phyloP scores from a whole-genome alignment of 2,888 invertebrate genomes.

The Eledona agricola region DNA sequence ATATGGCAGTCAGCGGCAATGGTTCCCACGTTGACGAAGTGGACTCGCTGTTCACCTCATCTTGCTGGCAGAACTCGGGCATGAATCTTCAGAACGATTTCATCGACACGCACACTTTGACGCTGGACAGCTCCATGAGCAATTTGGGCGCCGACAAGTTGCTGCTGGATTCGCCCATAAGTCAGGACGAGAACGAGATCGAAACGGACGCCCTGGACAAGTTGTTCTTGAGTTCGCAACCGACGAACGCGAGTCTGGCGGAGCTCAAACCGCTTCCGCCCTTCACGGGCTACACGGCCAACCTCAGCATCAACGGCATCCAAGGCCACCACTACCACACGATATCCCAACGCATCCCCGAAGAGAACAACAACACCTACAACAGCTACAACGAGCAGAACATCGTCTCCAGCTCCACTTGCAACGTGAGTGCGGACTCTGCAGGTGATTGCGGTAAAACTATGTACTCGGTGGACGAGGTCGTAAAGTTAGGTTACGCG shows the following conservation, averaged over 20 bases:
- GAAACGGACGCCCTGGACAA: conserved; percentile 75
- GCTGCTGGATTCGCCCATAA: conserved; percentile 62
- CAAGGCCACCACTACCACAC: conserved; percentile 89
- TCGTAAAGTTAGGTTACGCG: conserved; percentile 62
- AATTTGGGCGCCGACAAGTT: conserved; percentile 63
- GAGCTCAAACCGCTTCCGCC: conserved; percentile 88
- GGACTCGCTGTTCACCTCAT: conserved; percentile 76
- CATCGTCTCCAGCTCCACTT: conserved; percentile 78
- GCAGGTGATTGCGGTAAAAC: conserved; percentile 62
- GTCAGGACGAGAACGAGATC: conserved; percentile 63
- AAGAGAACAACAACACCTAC: conserved; percentile 75
- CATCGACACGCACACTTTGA: conserved; percentile 65
- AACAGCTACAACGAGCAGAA: conserved; percentile 71
- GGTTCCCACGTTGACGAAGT: conserved; percentile 65
- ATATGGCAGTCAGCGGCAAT: conserved; percentile 60
- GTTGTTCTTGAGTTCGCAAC: conserved; percentile 66
- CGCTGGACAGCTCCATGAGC: conserved; percentile 67
- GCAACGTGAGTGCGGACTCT: conserved; percentile 65
- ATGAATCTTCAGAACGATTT: conserved; percentile 64
- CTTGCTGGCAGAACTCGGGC: conserved; percentile 72
- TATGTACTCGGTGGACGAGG: conserved; percentile 65
- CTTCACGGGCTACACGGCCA: conserved; percentile 86
- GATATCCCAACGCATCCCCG: conserved; percentile 79
- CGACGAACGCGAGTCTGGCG: conserved; percentile 74
- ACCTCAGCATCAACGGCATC: conserved; percentile 87